Conservation (phyloP, 2,888 invertebrate species). For the Ichneumoninae sp. region DNA sequence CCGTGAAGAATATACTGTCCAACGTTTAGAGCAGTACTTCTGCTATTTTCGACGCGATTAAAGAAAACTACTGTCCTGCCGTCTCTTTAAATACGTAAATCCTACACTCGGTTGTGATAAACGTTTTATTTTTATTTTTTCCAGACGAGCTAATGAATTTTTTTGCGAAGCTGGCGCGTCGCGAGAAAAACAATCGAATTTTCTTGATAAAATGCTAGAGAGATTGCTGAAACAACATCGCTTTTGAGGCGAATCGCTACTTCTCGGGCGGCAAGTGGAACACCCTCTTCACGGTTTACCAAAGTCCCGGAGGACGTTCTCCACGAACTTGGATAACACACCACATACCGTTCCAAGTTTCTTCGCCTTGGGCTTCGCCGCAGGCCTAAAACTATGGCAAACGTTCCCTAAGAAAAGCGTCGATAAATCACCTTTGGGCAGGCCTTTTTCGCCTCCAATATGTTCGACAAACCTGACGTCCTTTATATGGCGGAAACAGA, state of each 20-base stretch:
- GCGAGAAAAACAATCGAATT: not conserved
- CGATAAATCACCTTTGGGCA: not conserved
- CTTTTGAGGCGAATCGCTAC: not conserved
- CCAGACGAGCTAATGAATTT: conserved; percentile 28
- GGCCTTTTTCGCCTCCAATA: not conserved
- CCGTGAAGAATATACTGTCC: not conserved
- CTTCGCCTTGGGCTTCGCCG: not conserved
- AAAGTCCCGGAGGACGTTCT: conserved; percentile 17
- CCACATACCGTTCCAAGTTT: not conserved
- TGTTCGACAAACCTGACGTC: not conserved
- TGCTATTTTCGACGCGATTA: conserved; percentile 52
- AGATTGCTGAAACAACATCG: not conserved
- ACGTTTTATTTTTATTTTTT: conserved; percentile 20
- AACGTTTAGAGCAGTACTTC: conserved; percentile 1
- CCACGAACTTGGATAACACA: not conserved
- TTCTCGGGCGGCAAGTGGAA: not conserved
- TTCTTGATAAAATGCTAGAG: not conserved
- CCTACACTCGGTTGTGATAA: conserved; percentile 22
- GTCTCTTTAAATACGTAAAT: conserved; percentile 57
- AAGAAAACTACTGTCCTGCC: conserved; percentile 53
- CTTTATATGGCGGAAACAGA: not conserved
- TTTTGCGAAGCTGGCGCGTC: conserved; percentile 37
- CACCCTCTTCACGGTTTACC: conserved; percentile 4
- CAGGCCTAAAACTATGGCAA: not conserved
- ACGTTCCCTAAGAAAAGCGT: not conserved